phyloP scores from a whole-genome alignment of 2,113 vertebrate genomes.

The Amphilophus citrinellus region DNA sequence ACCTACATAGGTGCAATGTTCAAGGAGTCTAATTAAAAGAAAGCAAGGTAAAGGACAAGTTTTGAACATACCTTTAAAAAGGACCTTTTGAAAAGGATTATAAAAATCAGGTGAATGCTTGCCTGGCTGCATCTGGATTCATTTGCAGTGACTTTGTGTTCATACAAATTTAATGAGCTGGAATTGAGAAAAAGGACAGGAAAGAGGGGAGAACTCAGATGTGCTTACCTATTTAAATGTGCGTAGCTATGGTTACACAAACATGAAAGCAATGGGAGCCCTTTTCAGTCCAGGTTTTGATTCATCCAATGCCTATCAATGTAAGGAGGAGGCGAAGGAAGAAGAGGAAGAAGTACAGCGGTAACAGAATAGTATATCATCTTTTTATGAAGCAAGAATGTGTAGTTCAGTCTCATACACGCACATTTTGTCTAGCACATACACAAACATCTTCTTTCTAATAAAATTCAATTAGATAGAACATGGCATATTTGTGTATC shows the following conservation, averaged over 20 bases:
- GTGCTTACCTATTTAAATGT: conserved; percentile 80
- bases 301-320: conserved; percentile 69
- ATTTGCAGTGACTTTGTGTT: conserved; percentile 67
- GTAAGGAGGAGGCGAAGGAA: conserved; percentile 52
- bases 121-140: conserved; percentile 51
- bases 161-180: conserved; percentile 79
- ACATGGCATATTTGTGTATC: background rate
- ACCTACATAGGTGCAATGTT: conserved; percentile 39
- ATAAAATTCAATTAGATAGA: background rate
- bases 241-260: conserved; percentile 82
- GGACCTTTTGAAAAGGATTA: conserved; percentile 61
- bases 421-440: background rate
- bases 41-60: conserved; percentile 61
- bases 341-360: conserved; percentile 24
- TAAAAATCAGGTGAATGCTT: conserved; percentile 64
- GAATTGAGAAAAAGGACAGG: conserved; percentile 68
- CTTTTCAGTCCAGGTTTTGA: conserved; percentile 74
- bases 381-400: conserved; percentile 28
- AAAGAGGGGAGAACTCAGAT: conserved; percentile 69
- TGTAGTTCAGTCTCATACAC: conserved; percentile 14
- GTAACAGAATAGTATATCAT: conserved; percentile 5
- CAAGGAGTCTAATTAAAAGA: conserved; percentile 64
- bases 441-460: background rate
- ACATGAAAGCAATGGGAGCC: conserved; percentile 78
- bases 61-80: conserved; percentile 56